A percentile compares a stretch with the other conserved stretches of the same genome.
Evolutionary conservation across 2,113 vertebrate species (phyloP).

Genomic region (Pterocles gutturalis): DNA sequence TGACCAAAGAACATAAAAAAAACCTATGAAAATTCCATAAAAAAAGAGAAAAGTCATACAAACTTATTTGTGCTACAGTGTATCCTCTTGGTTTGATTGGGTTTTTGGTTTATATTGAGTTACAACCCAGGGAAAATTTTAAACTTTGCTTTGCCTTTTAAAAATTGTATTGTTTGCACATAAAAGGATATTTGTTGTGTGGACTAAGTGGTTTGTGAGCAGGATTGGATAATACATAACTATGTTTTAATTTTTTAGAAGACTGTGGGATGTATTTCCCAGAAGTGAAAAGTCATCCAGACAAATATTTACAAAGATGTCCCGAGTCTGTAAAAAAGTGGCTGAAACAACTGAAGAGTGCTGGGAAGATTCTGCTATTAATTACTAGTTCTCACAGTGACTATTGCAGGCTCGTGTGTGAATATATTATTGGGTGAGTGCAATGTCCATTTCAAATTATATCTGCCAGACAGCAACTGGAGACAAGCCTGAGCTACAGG

Average conservation of each 20-base stretch:
- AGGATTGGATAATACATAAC: conserved; percentile 14
- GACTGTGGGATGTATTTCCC: conserved; percentile 92
- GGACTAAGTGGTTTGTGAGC: conserved; percentile 4
- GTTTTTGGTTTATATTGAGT: neutral
- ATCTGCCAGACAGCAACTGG: neutral
- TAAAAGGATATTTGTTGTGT: conserved; percentile 8
- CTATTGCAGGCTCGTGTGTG: conserved; percentile 92
- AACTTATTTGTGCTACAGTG: neutral
- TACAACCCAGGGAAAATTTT: neutral
- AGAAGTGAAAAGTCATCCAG: conserved; percentile 89
- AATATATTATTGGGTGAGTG: conserved; percentile 90
- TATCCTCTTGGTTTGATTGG: neutral
- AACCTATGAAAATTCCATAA: neutral
- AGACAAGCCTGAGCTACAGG: neutral
- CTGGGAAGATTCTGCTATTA: conserved; percentile 89
- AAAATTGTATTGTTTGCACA: neutral
- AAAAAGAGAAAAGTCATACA: neutral
- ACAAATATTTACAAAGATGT: conserved; percentile 89
- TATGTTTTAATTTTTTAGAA: conserved; percentile 79
- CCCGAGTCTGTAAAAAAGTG: conserved; percentile 90
- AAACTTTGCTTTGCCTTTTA: neutral
- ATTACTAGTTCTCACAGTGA: conserved; percentile 97
- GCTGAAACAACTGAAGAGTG: conserved; percentile 87
- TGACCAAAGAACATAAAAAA: neutral
- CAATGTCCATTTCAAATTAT: neutral